A percentile compares a stretch with the other conserved stretches of the same genome.
phyloP scores from a whole-genome alignment of 2,797 vertebrate species.

The Galaxias olidus region DNA sequence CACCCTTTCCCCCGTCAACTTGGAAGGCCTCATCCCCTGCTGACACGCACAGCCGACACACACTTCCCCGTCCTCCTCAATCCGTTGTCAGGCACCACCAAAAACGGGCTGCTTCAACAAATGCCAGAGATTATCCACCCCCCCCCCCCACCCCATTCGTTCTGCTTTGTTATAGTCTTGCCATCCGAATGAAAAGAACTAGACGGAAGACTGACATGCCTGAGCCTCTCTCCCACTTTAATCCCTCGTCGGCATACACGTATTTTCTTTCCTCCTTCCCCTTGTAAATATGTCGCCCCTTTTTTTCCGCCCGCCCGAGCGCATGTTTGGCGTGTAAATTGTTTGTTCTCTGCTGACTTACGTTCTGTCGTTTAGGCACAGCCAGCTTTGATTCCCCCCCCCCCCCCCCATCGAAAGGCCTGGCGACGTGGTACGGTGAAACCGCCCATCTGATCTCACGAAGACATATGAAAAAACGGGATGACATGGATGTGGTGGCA shows the following conservation, averaged over 20 bases:
- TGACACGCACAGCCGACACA: constrained; percentile 29
- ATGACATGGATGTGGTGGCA: background rate
- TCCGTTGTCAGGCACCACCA: constrained; percentile 51
- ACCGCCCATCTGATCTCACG: constrained; percentile 43
- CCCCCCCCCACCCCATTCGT: background rate
- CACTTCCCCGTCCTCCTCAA: constrained; percentile 38
- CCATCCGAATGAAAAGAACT: constrained; percentile 43
- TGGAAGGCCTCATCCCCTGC: constrained; percentile 31
- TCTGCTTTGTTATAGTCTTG: constrained; percentile 38
- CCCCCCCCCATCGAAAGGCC: constrained; percentile 14
- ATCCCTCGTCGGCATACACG: constrained; percentile 65
- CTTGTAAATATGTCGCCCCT: constrained; percentile 50
- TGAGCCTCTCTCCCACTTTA: constrained; percentile 46
- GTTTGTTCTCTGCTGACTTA: constrained; percentile 69
- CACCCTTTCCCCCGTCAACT: constrained; percentile 37
- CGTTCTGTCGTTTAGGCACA: constrained; percentile 67
- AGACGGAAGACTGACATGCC: constrained; percentile 40
- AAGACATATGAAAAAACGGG: constrained; percentile 14
- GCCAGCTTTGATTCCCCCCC: constrained; percentile 72
- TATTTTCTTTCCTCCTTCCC: constrained; percentile 54
- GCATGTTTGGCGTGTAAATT: constrained; percentile 61
- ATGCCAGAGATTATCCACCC: constrained; percentile 30
- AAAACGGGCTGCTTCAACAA: constrained; percentile 48
- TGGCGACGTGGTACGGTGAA: constrained; percentile 18
- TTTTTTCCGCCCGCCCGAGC: constrained; percentile 34